phyloP scores from a whole-genome alignment of 2,888 invertebrate genomes.

The Lasioglossum pauxillum region DNA sequence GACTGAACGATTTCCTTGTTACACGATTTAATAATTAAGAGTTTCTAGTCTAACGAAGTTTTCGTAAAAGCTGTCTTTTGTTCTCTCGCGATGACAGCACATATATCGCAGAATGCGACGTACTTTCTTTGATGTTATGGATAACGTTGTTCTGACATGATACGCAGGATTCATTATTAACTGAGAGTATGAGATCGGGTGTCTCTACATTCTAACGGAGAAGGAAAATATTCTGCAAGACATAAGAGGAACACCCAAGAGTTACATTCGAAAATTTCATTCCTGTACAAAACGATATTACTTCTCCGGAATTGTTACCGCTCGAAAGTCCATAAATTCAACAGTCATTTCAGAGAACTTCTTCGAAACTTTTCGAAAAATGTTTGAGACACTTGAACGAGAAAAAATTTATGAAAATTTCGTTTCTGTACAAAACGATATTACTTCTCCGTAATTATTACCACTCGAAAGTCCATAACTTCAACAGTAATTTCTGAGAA shows the following conservation, averaged over 20 bases:
- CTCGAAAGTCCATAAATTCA: background rate
- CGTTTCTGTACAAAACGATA: no score
- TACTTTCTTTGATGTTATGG: background rate
- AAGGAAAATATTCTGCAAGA: background rate
- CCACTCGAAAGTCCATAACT: no score
- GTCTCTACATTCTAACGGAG: background rate
- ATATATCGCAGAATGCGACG: background rate
- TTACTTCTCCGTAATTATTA: no score
- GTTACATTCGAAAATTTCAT: background rate
- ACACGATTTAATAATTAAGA: background rate
- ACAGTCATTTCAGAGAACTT: background rate
- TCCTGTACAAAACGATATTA: background rate
- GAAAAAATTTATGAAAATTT: background rate
- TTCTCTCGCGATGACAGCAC: background rate
- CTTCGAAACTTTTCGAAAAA: background rate
- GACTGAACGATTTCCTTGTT: background rate
- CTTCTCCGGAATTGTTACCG: background rate
- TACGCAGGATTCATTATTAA: background rate
- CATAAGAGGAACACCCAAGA: background rate
- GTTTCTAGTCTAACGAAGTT: background rate
- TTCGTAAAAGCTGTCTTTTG: background rate
- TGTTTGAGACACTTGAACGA: background rate
- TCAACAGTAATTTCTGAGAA: background rate
- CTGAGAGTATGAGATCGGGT: background rate
- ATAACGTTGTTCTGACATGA: background rate